Conservation (phyloP, 2,113 vertebrate genomes). For the Vimba vimba region DNA sequence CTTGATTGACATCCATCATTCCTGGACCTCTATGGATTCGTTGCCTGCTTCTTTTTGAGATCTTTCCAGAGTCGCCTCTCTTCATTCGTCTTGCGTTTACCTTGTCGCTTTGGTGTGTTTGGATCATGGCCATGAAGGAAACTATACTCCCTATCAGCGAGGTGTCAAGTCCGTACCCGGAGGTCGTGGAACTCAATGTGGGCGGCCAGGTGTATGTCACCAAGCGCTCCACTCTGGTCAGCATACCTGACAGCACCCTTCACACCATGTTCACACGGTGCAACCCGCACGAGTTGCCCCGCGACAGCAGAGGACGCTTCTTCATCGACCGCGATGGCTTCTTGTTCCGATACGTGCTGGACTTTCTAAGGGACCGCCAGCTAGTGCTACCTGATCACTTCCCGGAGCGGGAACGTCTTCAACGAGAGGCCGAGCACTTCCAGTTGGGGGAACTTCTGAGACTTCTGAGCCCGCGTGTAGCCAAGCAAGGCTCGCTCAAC, state of each 20-base stretch:
- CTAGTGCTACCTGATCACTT: constrained; percentile 88
- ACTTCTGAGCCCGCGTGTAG: constrained; percentile 81
- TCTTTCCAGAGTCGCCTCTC: constrained; percentile 3
- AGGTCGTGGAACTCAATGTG: constrained; percentile 89
- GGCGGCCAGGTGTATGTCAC: constrained; percentile 91
- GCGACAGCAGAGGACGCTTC: constrained; percentile 87
- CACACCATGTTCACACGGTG: constrained; percentile 82
- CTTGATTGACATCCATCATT: constrained; percentile 40
- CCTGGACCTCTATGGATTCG: constrained; percentile 40
- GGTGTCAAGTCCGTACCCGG: constrained; percentile 84
- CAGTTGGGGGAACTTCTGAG: constrained; percentile 83
- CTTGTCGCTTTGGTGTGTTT: constrained; percentile 12
- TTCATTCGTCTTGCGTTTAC: constrained; percentile 8
- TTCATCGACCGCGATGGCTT: constrained; percentile 91
- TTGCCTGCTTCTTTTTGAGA: constrained; percentile 33
- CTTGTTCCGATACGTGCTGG: constrained; percentile 89
- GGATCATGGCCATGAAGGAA: constrained; percentile 86
- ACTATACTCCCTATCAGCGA: constrained; percentile 87
- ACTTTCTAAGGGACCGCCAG: constrained; percentile 86
- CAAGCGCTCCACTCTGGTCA: constrained; percentile 85
- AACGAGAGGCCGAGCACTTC: constrained; percentile 87
- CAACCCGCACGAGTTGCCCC: constrained; percentile 78
- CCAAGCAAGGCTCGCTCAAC: constrained; percentile 85
- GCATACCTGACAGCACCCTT: constrained; percentile 85
- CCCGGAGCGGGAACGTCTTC: constrained; percentile 87